Evolutionary conservation across 2,797 vertebrate genomes (phyloP), one percentile per base, ranked within the genome.

Genomic region (Tragopan temminckii): DNA sequence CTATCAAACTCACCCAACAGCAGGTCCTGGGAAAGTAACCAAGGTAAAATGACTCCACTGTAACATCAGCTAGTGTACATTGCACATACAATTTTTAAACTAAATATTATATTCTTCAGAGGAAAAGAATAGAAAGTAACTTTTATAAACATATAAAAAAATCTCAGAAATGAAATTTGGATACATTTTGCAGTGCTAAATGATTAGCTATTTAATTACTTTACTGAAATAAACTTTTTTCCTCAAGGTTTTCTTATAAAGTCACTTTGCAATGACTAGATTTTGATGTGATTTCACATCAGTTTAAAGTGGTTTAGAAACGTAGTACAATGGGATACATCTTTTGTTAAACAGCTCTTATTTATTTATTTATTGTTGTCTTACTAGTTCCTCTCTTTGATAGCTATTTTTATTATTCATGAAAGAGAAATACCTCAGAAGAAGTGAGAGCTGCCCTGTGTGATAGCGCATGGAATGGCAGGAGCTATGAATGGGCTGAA

Each of bases 261-360:
- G 95, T 14, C 63, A 61, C 50, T 88, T 87, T 7, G 14, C 38
- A 55, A 80, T 67, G 13, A 31, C 17, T 27, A 76, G 9, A 38
- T 52, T 82, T 72, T 46, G 55, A 92, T 94, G 90, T 31, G 0
- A 85, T 72, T 91, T n/a, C n/a, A 33, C 55, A 57, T 57, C 36
- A 74, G 52, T 89, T 85, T 31, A 89, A 89, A 93, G 81, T 95
- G 43, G 42, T 87, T 82, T 59, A 78, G 77, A 95, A 94, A 96
- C 53, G 55, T 76, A 85, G 50, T 46, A 93, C 43, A 36, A 4
- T 29, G 25, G 43, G 35, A 71, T n/a, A 79, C 14, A 48, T 82
- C 40, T 92, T 95, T 93, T 82, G n/a, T 91, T 95, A 58, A 74
- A 42, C 35, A 94, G 46, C n/a, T 66, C 76, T 66, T 57, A 79